Evolutionary conservation across 2,888 invertebrate species (phyloP), one percentile per base, ranked within the genome.

Genomic region (Gymnocheta viridis): DNA sequence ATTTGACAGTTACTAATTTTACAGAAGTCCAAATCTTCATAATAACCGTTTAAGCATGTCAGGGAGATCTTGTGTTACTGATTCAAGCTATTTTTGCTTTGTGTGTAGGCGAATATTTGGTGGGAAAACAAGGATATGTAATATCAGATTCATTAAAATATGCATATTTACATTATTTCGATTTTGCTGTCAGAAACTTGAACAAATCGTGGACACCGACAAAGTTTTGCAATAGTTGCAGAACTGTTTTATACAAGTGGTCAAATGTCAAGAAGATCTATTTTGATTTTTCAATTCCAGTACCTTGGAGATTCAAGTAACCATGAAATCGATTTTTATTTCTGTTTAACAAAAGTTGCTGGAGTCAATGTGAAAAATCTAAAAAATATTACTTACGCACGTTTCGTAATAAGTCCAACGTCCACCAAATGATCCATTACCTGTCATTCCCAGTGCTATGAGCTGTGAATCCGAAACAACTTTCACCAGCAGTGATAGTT

Each of bases 211-310:
- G 49, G 54, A 54, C 69, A 69, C 51, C 54, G 69, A 70, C 56
- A 56, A 70, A 56, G 27, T 56, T 70, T 70, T 67, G 27, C 41
- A 64, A 66, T n/a, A 58, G 56, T 70, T 67, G 27, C 41, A 64
- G 49, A 24, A 58, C 17, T 54, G n/a, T 70, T 70, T 70, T 56
- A 70, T 56, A 70, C 24, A 70, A 70, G 56, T 70, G 41, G 56
- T 54, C 41, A 56, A 70, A 70, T 54, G 70, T 27, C 54, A n/a
- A 70, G 44, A 56, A 70, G 4, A 70, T 70, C 41, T 70, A 56
- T 70, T 54, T 70, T 2, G 29, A 56, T 70, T 70, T 70, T 70
- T 70, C 38, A 56, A 56, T 54, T 41, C 29, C 56, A 70, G 56
- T 44, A 56, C 54, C 41, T 69, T 54, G 69, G 54, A 66, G 44